Percentiles rank a stretch among this genome's conserved stretches.
Conservation (phyloP, 1,140 invertebrate species). For the Galendromus occidentalis region DNA sequence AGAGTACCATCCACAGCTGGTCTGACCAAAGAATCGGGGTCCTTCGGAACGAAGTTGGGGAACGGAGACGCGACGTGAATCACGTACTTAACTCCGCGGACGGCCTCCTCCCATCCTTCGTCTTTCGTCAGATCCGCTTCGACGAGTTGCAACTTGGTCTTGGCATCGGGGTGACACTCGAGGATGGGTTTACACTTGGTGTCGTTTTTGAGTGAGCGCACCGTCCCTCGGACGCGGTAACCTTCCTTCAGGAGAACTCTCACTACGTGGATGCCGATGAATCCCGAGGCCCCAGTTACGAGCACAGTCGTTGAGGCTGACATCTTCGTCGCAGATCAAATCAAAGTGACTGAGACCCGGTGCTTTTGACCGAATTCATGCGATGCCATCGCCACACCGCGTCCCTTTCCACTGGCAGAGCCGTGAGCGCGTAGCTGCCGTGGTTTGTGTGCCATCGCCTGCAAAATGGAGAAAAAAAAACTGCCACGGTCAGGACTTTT, state of each 20-base stretch:
- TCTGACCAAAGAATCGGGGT: constrained; percentile 31
- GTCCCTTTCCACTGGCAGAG: too few species aligned
- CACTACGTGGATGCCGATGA: constrained; percentile 35
- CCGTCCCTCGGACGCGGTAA: constrained; percentile 35
- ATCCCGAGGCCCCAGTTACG: constrained; percentile 39
- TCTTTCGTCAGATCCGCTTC: constrained; percentile 30
- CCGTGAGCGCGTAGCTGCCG: too few species aligned
- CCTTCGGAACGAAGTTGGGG: constrained; percentile 24
- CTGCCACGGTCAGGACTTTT: too few species aligned
- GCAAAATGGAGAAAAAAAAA: too few species aligned
- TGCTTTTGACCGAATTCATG: too few species aligned
- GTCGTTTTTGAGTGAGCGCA: constrained; percentile 31
- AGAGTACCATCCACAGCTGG: constrained; percentile 38
- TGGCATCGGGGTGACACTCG: constrained; percentile 28
- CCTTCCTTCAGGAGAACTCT: constrained; percentile 33
- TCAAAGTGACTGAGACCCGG: too few species aligned
- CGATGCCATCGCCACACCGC: too few species aligned
- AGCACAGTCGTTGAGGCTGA: constrained; percentile 25
- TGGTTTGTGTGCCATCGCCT: too few species aligned
- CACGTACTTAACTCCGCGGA: constrained; percentile 33
- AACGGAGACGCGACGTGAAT: constrained; percentile 39
- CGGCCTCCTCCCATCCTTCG: constrained; percentile 29
- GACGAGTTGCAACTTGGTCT: constrained; percentile 31
- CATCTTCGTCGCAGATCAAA: too few species aligned
- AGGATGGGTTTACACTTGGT: constrained; percentile 24